A percentile compares a stretch with the other conserved stretches of the same genome.
phyloP scores from a whole-genome alignment of 2,113 vertebrate species.

The Semnornis frantzii region DNA sequence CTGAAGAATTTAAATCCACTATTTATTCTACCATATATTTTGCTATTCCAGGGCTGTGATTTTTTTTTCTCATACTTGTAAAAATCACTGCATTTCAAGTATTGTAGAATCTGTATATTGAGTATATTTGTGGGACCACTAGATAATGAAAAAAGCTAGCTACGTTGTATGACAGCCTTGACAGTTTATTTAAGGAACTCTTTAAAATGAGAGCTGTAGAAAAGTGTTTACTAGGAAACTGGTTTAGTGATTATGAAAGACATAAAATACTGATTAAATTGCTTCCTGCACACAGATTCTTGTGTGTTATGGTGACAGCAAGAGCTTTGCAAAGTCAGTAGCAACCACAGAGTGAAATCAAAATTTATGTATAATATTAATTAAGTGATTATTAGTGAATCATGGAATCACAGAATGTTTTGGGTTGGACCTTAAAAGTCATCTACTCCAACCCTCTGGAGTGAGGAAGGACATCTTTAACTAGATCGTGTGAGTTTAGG shows the following conservation, averaged over 20 bases:
- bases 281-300: background rate
- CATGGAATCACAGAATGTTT: background rate
- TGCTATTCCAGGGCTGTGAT: background rate
- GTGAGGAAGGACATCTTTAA: background rate
- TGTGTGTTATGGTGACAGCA: background rate
- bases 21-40: background rate
- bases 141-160: background rate
- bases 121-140: background rate
- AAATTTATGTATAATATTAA: background rate
- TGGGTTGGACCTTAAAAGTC: background rate
- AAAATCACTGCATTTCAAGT: background rate
- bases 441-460: background rate
- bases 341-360: background rate
- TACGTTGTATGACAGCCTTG: background rate
- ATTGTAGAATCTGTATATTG: background rate
- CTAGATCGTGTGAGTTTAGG: background rate
- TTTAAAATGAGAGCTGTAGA: background rate
- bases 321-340: background rate
- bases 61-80: background rate
- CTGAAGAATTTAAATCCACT: background rate
- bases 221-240: background rate
- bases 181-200: background rate
- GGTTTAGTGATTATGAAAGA: background rate
- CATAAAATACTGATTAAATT: background rate
- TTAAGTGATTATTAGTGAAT: background rate